Evolutionary conservation across 2,888 invertebrate genomes (phyloP), one percentile per base, ranked within the genome.

Genomic region (Xestoiulus laeticollis): DNA sequence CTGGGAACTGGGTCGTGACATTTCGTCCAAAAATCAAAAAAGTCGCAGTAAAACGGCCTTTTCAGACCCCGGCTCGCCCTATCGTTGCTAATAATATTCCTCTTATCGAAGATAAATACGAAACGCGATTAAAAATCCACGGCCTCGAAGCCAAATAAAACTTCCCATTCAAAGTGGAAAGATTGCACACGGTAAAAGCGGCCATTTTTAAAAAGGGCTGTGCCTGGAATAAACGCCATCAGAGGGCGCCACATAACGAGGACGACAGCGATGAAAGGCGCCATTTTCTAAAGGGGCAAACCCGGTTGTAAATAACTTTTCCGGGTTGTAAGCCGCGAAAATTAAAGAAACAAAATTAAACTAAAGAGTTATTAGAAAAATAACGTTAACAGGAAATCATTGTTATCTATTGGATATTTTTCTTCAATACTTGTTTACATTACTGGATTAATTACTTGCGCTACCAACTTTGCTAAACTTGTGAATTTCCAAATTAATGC

Each of bases 241-340:
- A 6, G 68, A 26, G 5, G 68, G 26, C 68, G 68, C 68, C 68
- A 68, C 22, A 3, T 26, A 10, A 68, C 26, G 68, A 59, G 2
- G 19, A 1, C n/a, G 48, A 59, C n/a, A n/a, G 14, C 59, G n/a
- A 5, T 12, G 68, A 8, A 8, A n/a, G 68, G 8, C 68, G 68
- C 68, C 68, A 68, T 68, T 68, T 68, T 68, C 26, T 3, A 68
- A 68, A 68, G 68, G 68, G 68, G 68, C n/a, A n/a, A n/a, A n/a
- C n/a, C n/a, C n/a, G n/a, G n/a, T n/a, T n/a, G n/a, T n/a, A n/a
- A n/a, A n/a, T n/a, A n/a, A n/a, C n/a, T n/a, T n/a, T n/a, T n/a
- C n/a, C n/a, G n/a, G n/a, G n/a, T n/a, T n/a, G n/a, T n/a, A n/a
- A n/a, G n/a, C n/a, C n/a, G n/a, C n/a, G n/a, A n/a, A n/a, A n/a